Evolutionary conservation across 2,797 vertebrate genomes (phyloP), one percentile per base, ranked within the genome.

Genomic region (Mormyrus proboscirostris): DNA sequence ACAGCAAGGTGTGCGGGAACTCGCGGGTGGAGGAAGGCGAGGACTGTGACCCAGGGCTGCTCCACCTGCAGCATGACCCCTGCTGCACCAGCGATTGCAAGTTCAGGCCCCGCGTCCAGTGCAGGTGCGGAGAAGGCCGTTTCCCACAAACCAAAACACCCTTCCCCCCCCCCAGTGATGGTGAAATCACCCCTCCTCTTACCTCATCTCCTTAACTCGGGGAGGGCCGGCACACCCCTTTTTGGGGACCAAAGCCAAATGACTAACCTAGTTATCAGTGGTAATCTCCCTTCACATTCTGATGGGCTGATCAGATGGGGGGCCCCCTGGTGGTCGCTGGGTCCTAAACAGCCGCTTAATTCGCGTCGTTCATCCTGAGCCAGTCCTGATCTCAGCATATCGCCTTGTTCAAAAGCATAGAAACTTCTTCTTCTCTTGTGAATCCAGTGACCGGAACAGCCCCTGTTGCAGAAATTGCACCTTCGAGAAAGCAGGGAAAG

Each of bases 1-100:
- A 97, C 95, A 98, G 97, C 91, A 98, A 97, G 90, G 97, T 99
- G 41, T 99, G 99, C 73, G 99, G 99, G 8, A 99, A 99, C 94
- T 99, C 98, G 38, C 95, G 99, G 53, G 99, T 99, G 92, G 99
- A 99, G 79, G 96, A 97, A 3, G 98, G 97, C 0, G 99, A 99
- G 91, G 95, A 99, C 55, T 99, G 99, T 0, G 99, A 99, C 91
- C 98, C 98, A 0, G 99, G 99, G 84, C 96, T 99, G 69, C 94
- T 99, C 91, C 94, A 97, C 93, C 96, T 97, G 88, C 95, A 95
- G 19, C 94, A 95, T 0, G 98, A 99, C 92, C 93, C 73, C 69
- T 99, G 99, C 95, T 99, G 99, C 94, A 94, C 96, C 6, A 92
- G 94, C 0, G 93, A 94, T 79, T 99, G 99, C 94, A 97, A 95